Conservation (phyloP, 2,888 invertebrate species). For the Girardia tigrina region DNA sequence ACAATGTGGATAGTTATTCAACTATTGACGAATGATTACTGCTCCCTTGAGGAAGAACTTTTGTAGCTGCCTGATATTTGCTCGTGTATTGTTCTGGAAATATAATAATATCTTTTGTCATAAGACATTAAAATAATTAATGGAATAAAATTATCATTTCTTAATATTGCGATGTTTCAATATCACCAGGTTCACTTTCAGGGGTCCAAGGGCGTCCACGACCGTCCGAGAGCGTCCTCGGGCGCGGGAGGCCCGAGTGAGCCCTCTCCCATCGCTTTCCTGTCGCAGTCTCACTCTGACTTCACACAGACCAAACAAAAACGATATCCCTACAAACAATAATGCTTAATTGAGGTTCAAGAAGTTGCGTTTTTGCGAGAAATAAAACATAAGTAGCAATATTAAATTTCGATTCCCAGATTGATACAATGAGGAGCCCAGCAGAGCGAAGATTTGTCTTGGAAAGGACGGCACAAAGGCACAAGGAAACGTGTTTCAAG, state of each 20-base stretch:
- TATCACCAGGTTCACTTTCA: too few relatives aligned
- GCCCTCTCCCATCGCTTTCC: too few relatives aligned
- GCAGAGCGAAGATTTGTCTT: conserved; percentile 12
- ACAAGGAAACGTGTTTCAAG: conserved; percentile 19
- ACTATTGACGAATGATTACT: neutral
- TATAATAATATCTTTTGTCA: conserved; percentile 8
- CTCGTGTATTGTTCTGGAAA: conserved; percentile 15
- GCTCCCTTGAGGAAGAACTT: conserved; percentile 12
- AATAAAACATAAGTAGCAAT: neutral
- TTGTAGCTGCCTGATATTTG: too few relatives aligned
- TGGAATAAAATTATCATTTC: conserved; percentile 15
- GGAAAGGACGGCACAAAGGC: conserved; percentile 18
- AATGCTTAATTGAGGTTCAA: too few relatives aligned
- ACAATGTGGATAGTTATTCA: conserved; percentile 16
- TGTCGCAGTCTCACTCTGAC: too few relatives aligned
- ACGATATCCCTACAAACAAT: too few relatives aligned
- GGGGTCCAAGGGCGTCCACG: too few relatives aligned
- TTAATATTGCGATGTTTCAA: neutral
- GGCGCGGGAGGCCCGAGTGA: too few relatives aligned
- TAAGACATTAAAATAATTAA: conserved; percentile 14
- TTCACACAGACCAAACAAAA: too few relatives aligned
- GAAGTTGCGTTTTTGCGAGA: neutral
- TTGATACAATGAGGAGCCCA: neutral
- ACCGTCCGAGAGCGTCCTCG: too few relatives aligned
- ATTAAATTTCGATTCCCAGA: neutral